Evolutionary conservation across 2,797 vertebrate species (phyloP), one percentile per base, ranked within the genome.

Genomic region (Lutjanus campechanus): DNA sequence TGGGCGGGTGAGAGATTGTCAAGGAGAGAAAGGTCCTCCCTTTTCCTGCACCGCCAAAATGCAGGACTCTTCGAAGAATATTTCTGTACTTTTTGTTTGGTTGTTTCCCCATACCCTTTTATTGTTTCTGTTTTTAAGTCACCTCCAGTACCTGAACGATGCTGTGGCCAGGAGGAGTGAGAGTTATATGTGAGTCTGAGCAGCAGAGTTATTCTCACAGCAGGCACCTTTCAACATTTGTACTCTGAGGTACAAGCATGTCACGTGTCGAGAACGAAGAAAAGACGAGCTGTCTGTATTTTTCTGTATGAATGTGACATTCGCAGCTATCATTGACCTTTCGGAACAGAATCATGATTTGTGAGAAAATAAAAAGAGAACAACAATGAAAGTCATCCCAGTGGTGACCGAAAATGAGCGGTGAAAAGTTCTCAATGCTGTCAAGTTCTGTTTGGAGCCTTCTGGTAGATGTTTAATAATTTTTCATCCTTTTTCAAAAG

Each of bases 91-190:
- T 79, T 73, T 81, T 79, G 58, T 86, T 88, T 58, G 60, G 70
- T 85, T 78, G 77, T 89, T 87, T 79, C 36, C 19, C 47, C 49
- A 74, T 8, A 19, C 46, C 73, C 87, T 88, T 82, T 91, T 87
- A 82, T 85, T 75, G 81, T 88, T 79, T 89, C 60, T 79, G 77
- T 93, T 91, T 91, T 92, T 77, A 89, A 77, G 67, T 89, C 84
- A 0, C 74, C 77, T 86, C 73, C 22, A 60, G 85, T 83, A 90
- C 82, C 82, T 81, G 79, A 88, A 79, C 43, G 68, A 81, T 40
- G 51, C 69, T 67, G 75, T 47, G 77, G 61, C 74, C 69, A 20
- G 65, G 56, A 76, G 49, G 43, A 55, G 36, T 29, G 54, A 44
- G 60, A 20, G 66, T 63, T 20, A 13, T 3, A 40, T 0, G 16